phyloP scores from a whole-genome alignment of 2,797 vertebrate genomes.

The Acanthopagrus latus region DNA sequence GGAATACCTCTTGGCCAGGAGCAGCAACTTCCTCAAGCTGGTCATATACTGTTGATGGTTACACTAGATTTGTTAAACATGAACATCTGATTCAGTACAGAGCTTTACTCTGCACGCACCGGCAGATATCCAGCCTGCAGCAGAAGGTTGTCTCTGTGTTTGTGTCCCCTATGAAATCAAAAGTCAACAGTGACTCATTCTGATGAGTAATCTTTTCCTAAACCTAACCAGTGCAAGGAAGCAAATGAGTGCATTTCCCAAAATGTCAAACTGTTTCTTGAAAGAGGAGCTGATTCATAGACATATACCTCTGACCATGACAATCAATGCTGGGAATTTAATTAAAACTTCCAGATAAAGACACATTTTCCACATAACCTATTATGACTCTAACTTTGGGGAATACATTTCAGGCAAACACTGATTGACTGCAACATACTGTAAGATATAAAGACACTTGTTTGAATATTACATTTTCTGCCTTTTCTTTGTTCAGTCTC shows the following conservation, averaged over 20 bases:
- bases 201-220: too few species aligned
- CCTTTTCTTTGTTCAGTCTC: slow-evolving; percentile 4
- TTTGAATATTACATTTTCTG: background rate
- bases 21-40: background rate
- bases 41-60: too few species aligned
- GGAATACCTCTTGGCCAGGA: background rate
- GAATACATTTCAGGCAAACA: slow-evolving; percentile 7
- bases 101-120: too few species aligned
- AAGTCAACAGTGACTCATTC: too few species aligned
- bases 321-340: slow-evolving; percentile 2
- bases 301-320: background rate
- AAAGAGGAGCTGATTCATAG: background rate
- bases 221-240: background rate
- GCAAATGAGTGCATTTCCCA: background rate
- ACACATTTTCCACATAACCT: background rate
- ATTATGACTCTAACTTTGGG: background rate
- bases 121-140: too few species aligned
- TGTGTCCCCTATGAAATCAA: too few species aligned
- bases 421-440: background rate
- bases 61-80: too few species aligned
- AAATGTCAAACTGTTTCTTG: background rate
- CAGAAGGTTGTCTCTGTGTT: too few species aligned
- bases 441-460: slow-evolving; percentile 3
- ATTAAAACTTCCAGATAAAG: background rate
- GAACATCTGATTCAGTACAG: too few species aligned